Percentiles rank a stretch among this genome's conserved stretches.
These are phyloP conservation scores for Pteruthius melanotis DNA, from an alignment of 2,113 vertebrate species.

Conservation along the genomic window DNA sequence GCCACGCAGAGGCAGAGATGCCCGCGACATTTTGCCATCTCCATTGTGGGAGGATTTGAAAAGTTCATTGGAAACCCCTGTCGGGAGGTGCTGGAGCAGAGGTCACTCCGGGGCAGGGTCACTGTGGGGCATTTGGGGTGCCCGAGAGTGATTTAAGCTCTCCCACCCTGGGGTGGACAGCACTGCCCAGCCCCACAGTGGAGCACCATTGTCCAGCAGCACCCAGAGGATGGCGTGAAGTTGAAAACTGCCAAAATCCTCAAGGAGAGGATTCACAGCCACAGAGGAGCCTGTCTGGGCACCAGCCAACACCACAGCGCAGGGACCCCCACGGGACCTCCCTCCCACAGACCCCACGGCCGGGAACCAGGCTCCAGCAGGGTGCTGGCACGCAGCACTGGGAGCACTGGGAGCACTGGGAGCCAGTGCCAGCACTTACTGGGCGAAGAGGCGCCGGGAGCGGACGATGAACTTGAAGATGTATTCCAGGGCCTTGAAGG, in stretches of 20 bases:
- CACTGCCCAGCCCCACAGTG: fast-evolving
- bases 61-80: background rate
- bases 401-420: too few species aligned
- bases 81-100: background rate
- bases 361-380: background rate
- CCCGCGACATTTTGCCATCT: fast-evolving
- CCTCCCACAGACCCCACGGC: background rate
- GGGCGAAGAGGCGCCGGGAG: conserved; percentile 38
- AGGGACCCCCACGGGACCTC: background rate
- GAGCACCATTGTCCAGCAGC: background rate
- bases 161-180: fast-evolving
- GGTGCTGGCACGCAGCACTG: background rate
- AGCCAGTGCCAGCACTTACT: background rate
- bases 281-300: background rate
- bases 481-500: conserved; percentile 63
- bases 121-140: background rate
- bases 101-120: background rate
- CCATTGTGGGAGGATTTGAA: background rate
- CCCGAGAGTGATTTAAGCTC: background rate
- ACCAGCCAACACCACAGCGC: background rate
- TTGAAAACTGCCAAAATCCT: background rate
- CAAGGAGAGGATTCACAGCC: background rate
- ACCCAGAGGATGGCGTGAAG: fast-evolving
- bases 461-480: conserved; percentile 65
- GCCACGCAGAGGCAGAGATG: background rate